Conservation (phyloP, 2,113 vertebrate species). For the Sturnus vulgaris region DNA sequence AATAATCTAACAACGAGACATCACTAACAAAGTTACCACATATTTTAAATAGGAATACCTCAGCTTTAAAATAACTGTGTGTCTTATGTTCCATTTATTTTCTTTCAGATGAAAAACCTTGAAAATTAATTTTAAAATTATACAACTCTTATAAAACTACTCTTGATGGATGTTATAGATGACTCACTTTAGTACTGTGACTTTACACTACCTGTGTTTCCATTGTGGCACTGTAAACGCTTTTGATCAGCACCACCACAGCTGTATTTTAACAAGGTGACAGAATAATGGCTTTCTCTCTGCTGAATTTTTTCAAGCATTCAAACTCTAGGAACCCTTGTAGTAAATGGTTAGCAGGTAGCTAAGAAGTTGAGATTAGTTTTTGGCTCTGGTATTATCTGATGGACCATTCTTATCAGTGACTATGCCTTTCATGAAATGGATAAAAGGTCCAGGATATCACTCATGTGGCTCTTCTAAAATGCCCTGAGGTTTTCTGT, state of each 20-base stretch:
- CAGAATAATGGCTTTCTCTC: not conserved
- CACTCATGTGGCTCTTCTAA: constrained; percentile 40
- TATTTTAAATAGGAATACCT: not conserved
- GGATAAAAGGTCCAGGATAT: constrained; percentile 44
- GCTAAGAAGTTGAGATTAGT: constrained; percentile 4
- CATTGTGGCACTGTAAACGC: not conserved
- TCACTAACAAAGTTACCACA: not conserved
- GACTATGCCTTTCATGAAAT: constrained; percentile 11
- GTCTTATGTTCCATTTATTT: not conserved
- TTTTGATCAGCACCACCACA: not conserved
- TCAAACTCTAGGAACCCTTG: not conserved
- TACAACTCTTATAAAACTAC: not conserved
- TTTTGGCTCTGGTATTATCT: constrained; percentile 24
- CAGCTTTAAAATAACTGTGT: not conserved
- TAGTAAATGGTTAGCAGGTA: constrained; percentile 25
- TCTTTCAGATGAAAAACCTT: not conserved
- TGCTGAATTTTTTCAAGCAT: not conserved
- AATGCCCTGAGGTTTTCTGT: constrained; percentile 10
- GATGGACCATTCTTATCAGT: constrained; percentile 23
- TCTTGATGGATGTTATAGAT: not conserved
- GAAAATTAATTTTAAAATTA: not conserved
- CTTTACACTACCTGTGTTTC: not conserved
- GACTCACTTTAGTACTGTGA: not conserved
- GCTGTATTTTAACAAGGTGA: not conserved
- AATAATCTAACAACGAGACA: not conserved